Evolutionary conservation across 2,888 invertebrate species (phyloP).

Genomic region (Papilio protenor): DNA sequence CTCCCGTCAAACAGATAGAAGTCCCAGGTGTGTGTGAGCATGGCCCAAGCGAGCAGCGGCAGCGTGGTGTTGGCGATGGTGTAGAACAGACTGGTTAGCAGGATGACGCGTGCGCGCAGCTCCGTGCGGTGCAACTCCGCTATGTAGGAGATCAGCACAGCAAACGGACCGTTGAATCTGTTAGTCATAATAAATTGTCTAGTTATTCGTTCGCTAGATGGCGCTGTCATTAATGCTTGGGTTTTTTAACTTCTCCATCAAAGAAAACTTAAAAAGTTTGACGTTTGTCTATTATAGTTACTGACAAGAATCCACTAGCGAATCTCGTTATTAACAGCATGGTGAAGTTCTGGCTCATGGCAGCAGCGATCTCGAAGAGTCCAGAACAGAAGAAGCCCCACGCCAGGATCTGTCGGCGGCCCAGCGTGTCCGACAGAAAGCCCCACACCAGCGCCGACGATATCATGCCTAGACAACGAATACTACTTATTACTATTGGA

Average conservation of each 20-base stretch:
- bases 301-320: constrained; percentile 90
- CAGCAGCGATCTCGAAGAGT: constrained; percentile 85
- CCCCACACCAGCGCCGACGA: constrained; percentile 91
- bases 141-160: constrained; percentile 88
- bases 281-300: constrained; percentile 46
- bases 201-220: neutral
- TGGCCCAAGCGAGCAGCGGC: constrained; percentile 88
- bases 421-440: constrained; percentile 89
- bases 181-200: constrained; percentile 17
- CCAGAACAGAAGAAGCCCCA: constrained; percentile 87
- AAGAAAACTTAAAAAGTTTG: neutral
- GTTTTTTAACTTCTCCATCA: neutral
- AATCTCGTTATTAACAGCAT: constrained; percentile 89
- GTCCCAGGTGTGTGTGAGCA: constrained; percentile 86
- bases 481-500: neutral
- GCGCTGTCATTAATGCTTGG: neutral
- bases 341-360: constrained; percentile 87
- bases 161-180: constrained; percentile 88
- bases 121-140: constrained; percentile 89
- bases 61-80: constrained; percentile 86
- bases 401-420: constrained; percentile 87
- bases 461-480: constrained; percentile 86
- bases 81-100: constrained; percentile 87
- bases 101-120: constrained; percentile 86
- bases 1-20: constrained; percentile 67